phyloP scores from a whole-genome alignment of 2,113 vertebrate genomes.

The Sceloporus tristichus region DNA sequence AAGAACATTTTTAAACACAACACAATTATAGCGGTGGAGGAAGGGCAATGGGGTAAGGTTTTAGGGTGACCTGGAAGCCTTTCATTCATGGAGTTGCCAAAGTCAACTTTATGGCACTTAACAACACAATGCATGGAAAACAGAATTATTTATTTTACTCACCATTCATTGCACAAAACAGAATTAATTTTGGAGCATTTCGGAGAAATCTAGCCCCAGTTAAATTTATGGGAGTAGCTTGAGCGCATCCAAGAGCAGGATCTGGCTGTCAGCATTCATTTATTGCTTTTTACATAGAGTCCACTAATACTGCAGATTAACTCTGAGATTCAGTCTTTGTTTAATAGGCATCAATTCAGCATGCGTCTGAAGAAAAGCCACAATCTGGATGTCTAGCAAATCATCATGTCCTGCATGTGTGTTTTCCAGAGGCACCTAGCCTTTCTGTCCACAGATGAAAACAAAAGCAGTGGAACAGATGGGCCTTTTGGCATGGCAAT shows the following conservation, averaged over 20 bases:
- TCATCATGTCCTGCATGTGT: not conserved
- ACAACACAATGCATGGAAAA: not conserved
- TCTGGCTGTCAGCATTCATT: not conserved
- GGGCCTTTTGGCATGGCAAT: not conserved
- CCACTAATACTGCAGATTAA: not conserved
- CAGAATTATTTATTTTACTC: not conserved
- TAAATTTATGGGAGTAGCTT: not conserved
- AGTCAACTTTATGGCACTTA: no score
- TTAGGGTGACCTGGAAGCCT: not conserved
- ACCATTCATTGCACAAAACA: not conserved
- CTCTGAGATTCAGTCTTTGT: not conserved
- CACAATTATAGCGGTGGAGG: no score
- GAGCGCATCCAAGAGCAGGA: not conserved
- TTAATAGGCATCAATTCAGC: constrained; percentile 1
- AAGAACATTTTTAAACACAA: no score
- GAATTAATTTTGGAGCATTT: not conserved
- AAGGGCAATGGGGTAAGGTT: no score
- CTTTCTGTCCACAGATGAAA: not conserved
- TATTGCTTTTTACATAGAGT: constrained; percentile 14
- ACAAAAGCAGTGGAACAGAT: not conserved
- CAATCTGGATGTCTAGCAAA: not conserved
- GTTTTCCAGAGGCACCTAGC: not conserved
- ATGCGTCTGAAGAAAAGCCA: not conserved
- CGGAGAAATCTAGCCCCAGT: not conserved
- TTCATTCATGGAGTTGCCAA: not conserved